Evolutionary conservation across 2,797 vertebrate genomes (phyloP), one percentile per base, ranked within the genome.

Genomic region (Carapus acus): DNA sequence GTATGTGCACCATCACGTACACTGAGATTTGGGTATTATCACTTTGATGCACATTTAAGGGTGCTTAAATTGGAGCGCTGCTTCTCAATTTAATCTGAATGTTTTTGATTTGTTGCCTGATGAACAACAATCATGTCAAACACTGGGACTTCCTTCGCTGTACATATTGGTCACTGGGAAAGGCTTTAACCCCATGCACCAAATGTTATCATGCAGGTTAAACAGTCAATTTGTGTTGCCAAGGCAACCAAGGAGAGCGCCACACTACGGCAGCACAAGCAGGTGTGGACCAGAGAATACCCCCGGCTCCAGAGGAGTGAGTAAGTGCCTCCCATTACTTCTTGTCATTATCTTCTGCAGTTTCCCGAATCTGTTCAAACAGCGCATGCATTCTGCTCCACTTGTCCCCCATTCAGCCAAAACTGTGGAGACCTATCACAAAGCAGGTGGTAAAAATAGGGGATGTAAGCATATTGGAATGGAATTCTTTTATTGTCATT

Each of bases 221-320:
- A 86, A 83, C 91, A 84, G 78, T 80, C 80, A 45, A 57, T 87
- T 49, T 81, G 80, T 72, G 83, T 85, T 49, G 92, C 91, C 81
- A 93, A 90, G 80, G 65, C 65, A 52, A 90, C 78, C 63, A 96
- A 88, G 81, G 89, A 94, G 57, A 89, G 83, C 78, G 88, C 75
- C 58, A 68, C 93, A 37, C 74, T 93, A 65, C 89, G 89, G 54
- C 92, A 92, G 62, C 96, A 98, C 69, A 86, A 65, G 36, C 90
- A 90, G 74, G 88, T 93, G 68, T 98, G 96, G 94, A 90, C 87
- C 89, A 80, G 82, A 56, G 93, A 93, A 67, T 79, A 88, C 41
- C 81, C 80, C 41, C 85, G 83, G 54, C 85, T 95, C 74, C 58
- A 37, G 79, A 88, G 78, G 75, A 73, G 82, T 87, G 90, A 84